A percentile compares a stretch with the other conserved stretches of the same genome.
These are phyloP conservation scores for Potorous gilbertii DNA, from an alignment of 2,797 vertebrate species.

Conservation along the genomic window DNA sequence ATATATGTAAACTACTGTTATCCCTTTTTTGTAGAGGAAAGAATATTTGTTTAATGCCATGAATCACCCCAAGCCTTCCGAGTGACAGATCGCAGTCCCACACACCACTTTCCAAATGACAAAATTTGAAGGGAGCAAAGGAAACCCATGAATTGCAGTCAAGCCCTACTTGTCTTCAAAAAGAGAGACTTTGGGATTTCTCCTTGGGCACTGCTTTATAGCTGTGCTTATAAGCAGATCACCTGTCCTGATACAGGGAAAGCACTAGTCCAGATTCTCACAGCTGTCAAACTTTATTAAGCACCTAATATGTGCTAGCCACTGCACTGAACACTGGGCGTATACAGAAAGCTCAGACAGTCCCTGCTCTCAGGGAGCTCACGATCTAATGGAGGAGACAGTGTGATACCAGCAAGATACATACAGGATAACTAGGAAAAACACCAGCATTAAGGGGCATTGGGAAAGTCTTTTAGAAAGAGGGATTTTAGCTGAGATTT, in stretches of 20 bases:
- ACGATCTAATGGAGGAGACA: neutral
- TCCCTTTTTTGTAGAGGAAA: neutral
- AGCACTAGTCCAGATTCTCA: neutral
- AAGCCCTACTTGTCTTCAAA: neutral
- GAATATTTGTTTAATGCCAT: neutral
- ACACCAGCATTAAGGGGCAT: no score
- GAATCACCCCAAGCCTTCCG: neutral
- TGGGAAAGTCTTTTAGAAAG: neutral
- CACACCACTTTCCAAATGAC: neutral
- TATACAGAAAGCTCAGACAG: neutral
- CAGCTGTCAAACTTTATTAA: neutral
- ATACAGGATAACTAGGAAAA: neutral
- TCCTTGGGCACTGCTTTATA: neutral
- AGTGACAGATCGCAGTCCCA: neutral
- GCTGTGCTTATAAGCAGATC: neutral
- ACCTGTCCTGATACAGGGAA: neutral
- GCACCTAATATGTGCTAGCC: neutral
- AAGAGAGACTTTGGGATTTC: neutral
- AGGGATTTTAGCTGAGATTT: neutral
- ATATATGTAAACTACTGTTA: no score
- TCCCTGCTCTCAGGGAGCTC: neutral
- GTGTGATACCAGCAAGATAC: neutral
- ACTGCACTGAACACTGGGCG: neutral
- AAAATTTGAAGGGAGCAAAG: neutral
- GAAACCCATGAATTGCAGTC: neutral